These are phyloP conservation scores for Tinea trinotella DNA, from an alignment of 2,888 invertebrate species.

Conservation along the genomic window DNA sequence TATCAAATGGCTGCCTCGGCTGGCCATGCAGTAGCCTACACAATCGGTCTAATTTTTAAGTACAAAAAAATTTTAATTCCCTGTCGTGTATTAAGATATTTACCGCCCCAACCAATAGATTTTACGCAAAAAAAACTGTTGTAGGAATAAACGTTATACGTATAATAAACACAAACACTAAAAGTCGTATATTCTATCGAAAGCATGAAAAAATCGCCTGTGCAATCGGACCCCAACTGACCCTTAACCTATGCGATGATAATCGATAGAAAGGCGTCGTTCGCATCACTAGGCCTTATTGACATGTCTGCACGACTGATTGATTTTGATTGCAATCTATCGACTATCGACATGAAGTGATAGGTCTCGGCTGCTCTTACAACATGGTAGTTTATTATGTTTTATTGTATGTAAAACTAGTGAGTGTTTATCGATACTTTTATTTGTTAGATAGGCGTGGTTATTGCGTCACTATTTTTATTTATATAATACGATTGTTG, in stretches of 20 bases:
- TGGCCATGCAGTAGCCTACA: no score
- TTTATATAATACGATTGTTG: not conserved
- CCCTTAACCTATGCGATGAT: conserved; percentile 33
- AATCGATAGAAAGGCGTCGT: conserved; percentile 32
- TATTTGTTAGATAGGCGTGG: conserved; percentile 10
- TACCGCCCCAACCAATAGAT: no score
- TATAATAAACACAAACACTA: not conserved
- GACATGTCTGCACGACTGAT: conserved; percentile 29
- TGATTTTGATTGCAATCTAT: conserved; percentile 23
- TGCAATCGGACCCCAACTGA: not conserved
- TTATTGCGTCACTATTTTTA: not conserved
- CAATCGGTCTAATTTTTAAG: no score
- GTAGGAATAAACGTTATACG: no score
- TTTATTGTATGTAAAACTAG: conserved; percentile 14
- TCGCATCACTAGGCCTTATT: conserved; percentile 33
- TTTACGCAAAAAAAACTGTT: no score
- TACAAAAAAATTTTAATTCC: no score
- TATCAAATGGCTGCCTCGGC: no score
- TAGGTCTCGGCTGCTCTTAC: conserved; percentile 14
- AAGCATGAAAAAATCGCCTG: not conserved
- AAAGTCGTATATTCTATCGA: not conserved
- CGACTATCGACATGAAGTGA: conserved; percentile 14
- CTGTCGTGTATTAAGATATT: no score
- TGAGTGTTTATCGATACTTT: not conserved
- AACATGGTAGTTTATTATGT: conserved; percentile 8